Conservation (phyloP, 2,888 invertebrate species). For the Drosophila putrida region DNA sequence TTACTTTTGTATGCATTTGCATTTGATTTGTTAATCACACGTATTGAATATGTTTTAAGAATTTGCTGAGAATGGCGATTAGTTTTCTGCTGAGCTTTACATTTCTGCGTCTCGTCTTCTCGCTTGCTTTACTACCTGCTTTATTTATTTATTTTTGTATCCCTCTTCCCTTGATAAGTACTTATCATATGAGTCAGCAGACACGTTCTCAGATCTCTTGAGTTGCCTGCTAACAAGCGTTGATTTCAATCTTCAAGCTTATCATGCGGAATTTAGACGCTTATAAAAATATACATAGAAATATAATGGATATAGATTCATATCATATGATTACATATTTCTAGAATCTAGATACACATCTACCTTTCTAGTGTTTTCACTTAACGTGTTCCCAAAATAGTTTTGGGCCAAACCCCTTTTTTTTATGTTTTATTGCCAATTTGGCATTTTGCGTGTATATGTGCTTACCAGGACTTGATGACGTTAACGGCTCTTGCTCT, state of each 20-base stretch:
- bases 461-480: constrained; percentile 1
- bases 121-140: constrained; percentile 14
- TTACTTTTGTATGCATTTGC: constrained; percentile 57
- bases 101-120: constrained; percentile 2
- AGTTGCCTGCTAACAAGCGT: constrained; percentile 27
- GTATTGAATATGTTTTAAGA: constrained; percentile 35
- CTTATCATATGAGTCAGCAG: constrained; percentile 47
- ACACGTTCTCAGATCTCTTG: constrained; percentile 24
- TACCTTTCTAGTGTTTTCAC: background rate
- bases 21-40: constrained; percentile 35
- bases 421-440: constrained; percentile 19
- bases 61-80: background rate
- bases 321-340: background rate
- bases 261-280: constrained; percentile 25
- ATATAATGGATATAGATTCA: background rate
- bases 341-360: background rate
- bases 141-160: constrained; percentile 9
- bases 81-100: constrained; percentile 17
- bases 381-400: constrained; percentile 21
- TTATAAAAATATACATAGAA: background rate
- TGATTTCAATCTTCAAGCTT: constrained; percentile 21
- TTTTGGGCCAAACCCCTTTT: constrained; percentile 25
- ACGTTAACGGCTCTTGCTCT: constrained; percentile 1
- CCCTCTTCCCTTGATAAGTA: constrained; percentile 4
- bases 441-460: constrained; percentile 6